Evolutionary conservation across 2,113 vertebrate genomes (phyloP).

Genomic region (Canis aureus): DNA sequence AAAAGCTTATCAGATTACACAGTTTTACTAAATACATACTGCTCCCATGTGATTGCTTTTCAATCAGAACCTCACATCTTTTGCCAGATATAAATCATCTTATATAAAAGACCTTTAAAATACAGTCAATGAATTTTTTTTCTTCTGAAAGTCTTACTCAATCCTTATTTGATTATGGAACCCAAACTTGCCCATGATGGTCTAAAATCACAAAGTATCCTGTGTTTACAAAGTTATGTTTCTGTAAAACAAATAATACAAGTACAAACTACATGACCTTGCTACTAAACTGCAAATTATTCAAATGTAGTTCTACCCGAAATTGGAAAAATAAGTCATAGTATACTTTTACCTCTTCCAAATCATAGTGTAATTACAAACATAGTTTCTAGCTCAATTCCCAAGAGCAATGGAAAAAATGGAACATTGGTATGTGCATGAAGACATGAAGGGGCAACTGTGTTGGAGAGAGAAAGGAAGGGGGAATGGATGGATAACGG

Average conservation of each 20-base stretch:
- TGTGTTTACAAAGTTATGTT: neutral
- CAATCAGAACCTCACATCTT: conserved; percentile 44
- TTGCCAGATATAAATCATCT: conserved; percentile 66
- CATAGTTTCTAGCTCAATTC: neutral
- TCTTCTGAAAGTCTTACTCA: conserved; percentile 36
- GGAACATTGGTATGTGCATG: neutral
- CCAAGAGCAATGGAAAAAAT: neutral
- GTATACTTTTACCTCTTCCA: neutral
- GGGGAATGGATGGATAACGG: neutral
- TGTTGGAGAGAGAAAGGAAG: neutral
- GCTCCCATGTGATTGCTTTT: conserved; percentile 72
- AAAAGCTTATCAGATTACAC: conserved; percentile 74
- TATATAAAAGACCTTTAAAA: conserved; percentile 66
- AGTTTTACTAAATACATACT: conserved; percentile 57
- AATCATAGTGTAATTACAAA: neutral
- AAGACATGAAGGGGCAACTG: neutral
- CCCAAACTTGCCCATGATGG: neutral
- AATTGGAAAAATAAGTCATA: neutral
- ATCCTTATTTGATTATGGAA: conserved; percentile 68
- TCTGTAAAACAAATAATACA: neutral
- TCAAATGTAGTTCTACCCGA: neutral
- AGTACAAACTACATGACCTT: conserved; percentile 16
- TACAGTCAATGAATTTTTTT: conserved; percentile 13
- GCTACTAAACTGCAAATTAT: conserved; percentile 3
- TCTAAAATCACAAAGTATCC: neutral